Percentiles rank a stretch among this genome's conserved stretches.
Evolutionary conservation across 2,888 invertebrate species (phyloP).

Genomic region (Tipula lateralis): DNA sequence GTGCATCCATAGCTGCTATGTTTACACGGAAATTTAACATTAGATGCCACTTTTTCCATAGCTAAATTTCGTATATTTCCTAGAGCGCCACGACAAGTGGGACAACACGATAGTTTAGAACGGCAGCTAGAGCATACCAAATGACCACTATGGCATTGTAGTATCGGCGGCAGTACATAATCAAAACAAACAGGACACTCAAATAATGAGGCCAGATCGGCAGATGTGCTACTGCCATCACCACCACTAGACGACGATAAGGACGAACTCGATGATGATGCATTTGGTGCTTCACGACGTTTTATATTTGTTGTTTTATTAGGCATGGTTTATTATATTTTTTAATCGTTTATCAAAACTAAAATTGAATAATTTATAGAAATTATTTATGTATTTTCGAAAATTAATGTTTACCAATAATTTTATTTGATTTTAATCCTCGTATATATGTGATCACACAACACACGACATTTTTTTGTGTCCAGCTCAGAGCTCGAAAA

Average conservation of each 20-base stretch:
- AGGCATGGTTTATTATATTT: slow-evolving; percentile 40
- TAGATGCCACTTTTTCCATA: slow-evolving; percentile 99
- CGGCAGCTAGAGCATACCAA: slow-evolving; percentile 96
- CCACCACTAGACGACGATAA: slow-evolving; percentile 49
- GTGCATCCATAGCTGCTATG: slow-evolving; percentile 94
- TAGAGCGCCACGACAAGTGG: slow-evolving; percentile 94
- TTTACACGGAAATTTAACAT: slow-evolving; percentile 98
- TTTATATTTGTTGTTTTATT: slow-evolving; percentile 47
- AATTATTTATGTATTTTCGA: neutral
- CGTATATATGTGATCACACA: neutral
- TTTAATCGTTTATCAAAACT: neutral
- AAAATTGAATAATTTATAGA: neutral
- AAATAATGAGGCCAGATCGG: slow-evolving; percentile 85
- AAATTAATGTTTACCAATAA: neutral
- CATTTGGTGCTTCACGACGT: slow-evolving; percentile 44
- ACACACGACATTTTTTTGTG: slow-evolving; percentile 6
- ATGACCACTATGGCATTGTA: slow-evolving; percentile 98
- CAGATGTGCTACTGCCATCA: slow-evolving; percentile 59
- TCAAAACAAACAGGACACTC: slow-evolving; percentile 99
- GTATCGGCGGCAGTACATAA: slow-evolving; percentile 96
- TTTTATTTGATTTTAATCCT: neutral
- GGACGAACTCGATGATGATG: slow-evolving; percentile 49
- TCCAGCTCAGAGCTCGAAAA: slow-evolving; percentile 11
- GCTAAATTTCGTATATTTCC: slow-evolving; percentile 97
- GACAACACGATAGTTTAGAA: slow-evolving; percentile 94